These are phyloP conservation scores for Brachionus rubens DNA, from an alignment of 1,140 invertebrate genomes.

Conservation along the genomic window DNA sequence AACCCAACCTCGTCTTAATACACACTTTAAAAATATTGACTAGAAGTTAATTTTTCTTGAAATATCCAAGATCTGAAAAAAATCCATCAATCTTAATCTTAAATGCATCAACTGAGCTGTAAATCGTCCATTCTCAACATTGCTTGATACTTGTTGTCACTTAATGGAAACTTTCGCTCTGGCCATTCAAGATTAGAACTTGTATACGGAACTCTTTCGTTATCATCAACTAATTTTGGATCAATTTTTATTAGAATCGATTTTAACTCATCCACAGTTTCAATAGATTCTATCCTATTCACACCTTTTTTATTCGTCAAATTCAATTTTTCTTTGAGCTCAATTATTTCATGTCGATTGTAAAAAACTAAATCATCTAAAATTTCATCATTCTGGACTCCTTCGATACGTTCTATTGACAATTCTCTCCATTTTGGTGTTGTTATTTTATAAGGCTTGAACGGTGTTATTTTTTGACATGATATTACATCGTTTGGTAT, in stretches of 20 bases:
- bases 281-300: background rate
- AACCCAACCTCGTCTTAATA: too few species aligned
- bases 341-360: background rate
- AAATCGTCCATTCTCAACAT: background rate
- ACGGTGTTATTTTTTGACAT: background rate
- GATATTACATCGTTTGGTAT: background rate
- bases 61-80: background rate
- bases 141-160: background rate
- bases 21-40: too few species aligned
- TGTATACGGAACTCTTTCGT: too few species aligned
- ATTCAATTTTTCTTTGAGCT: conserved; percentile 12
- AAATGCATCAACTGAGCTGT: background rate
- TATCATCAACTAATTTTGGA: background rate
- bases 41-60: too few species aligned
- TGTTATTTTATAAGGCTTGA: background rate
- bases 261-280: background rate
- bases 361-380: background rate
- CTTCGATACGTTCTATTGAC: background rate
- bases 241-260: background rate
- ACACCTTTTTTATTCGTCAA: background rate
- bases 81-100: background rate
- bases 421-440: conserved; percentile 24
- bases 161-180: background rate
- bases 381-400: background rate
- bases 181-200: background rate